A percentile compares a stretch with the other conserved stretches of the same genome.
phyloP scores from a whole-genome alignment of 2,888 invertebrate species.

The Syrphus vitripennis region DNA sequence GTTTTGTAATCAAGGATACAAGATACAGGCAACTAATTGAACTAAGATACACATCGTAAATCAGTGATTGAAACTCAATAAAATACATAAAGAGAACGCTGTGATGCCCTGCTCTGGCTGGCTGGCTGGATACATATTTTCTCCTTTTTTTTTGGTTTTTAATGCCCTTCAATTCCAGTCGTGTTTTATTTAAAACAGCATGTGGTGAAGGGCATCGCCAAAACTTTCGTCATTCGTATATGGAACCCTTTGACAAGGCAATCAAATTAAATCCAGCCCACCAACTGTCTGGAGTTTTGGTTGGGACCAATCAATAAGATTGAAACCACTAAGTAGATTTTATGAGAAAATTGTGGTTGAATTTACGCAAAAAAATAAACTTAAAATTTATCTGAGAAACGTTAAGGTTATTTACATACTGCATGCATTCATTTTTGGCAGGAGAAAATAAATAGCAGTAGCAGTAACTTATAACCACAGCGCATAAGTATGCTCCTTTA shows the following conservation, averaged over 20 bases:
- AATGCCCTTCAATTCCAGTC: constrained; percentile 37
- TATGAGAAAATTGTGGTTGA: not conserved
- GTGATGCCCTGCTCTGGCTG: not conserved
- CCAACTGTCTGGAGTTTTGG: not conserved
- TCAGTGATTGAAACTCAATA: constrained; percentile 31
- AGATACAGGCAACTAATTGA: constrained; percentile 60
- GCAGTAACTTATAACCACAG: too few species aligned
- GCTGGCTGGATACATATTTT: not conserved
- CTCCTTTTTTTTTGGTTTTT: not conserved
- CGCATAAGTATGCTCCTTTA: too few species aligned
- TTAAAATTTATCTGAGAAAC: not conserved
- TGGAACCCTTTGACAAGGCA: constrained; percentile 23
- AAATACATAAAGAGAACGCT: constrained; percentile 12
- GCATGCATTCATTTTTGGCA: too few species aligned
- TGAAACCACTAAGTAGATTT: not conserved
- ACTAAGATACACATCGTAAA: constrained; percentile 56
- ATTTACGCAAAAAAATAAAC: not conserved
- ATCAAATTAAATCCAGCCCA: constrained; percentile 39
- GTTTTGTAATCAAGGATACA: constrained; percentile 54
- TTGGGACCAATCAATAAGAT: not conserved
- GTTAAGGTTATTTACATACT: not conserved
- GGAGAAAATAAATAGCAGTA: too few species aligned
- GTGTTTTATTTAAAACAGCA: constrained; percentile 17
- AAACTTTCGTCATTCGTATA: constrained; percentile 13
- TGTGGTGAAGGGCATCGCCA: constrained; percentile 51